Base-by-base conservation (phyloP, 92 coral and sea anemone species). In the Montipora capitata region DNA sequence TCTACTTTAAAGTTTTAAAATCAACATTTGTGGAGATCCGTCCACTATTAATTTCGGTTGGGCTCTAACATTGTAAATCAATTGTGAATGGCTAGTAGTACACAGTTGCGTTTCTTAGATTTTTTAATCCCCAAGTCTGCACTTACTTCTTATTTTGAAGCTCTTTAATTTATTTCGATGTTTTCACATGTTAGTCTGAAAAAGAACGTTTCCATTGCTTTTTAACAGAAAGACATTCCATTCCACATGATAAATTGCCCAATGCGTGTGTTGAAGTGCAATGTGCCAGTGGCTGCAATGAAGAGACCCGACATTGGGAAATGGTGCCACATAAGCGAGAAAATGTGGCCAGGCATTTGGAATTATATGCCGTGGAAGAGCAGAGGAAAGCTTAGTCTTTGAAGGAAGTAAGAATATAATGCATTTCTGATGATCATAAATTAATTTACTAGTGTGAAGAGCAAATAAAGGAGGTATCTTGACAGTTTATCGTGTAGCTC, bases 281-380 rank as follows among this genome's bases (percentile, higher is more conserved):
- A 54, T 54, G 59, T 54, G 59, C 79, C 79, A n/a, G n/a, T 14
- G 63, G 79, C 42, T 74, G 79, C 79, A 45, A 45, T 45, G 52
- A 45, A 45, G 6, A 12, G 18, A 0, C 44, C 35, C 52, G 52
- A n/a, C 79, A 3, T 3, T 74, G 65, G 38, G 79, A 74, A 74
- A 45, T 49, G 58, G 64, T 10, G 79, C 13, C 45, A 2, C 79
- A 54, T 45, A 74, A 54, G 20, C 4, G 41, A 27, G 65, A 48
- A 13, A 74, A 45, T 7, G 40, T 4, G 43, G 43, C 62, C 42
- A 74, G 48, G 1, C 79, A 74, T 51, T 74, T 51, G 42, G 63
- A 74, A 12, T 74, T 74, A 14, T 74, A 42, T 20, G 79, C 58
- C 12, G 17, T 3, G 42, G 79, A 74, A 13, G 40, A 10, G 79